Evolutionary conservation across 2,797 vertebrate genomes (phyloP), one percentile per base, ranked within the genome.

Genomic region (Urocyon cinereoargenteus): DNA sequence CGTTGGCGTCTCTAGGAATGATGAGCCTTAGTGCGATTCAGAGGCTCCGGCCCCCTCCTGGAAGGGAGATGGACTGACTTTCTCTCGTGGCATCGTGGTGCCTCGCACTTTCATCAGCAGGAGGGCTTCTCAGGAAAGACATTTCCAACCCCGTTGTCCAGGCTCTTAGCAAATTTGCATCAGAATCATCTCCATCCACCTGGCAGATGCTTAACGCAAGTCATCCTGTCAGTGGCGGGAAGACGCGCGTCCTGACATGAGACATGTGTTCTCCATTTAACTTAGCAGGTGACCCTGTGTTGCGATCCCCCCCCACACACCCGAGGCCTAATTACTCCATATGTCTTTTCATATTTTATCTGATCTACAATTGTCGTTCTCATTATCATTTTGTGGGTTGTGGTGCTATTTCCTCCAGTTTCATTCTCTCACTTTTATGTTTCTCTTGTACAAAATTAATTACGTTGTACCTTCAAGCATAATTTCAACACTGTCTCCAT

Each of bases 361-460:
- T 98, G 96, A 98, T 98, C 98, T 98, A 84, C 97, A 97, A 89
- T 96, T 98, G 98, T 97, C 96, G 97, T 98, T 98, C 98, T 98
- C 98, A 97, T 98, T 97, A 98, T 97, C 97, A 96, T 98, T 98
- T 98, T 97, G 98, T 94, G 97, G 98, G 94, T 95, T 97, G 79
- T 95, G 96, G 96, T 94, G 95, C 98, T 82, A 86, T 97, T 98
- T 99, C 98, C 98, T 98, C 98, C 64, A 22, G 90, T 98, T 98
- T 98, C 98, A 92, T 97, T 98, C 97, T 97, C 64, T 73, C 96
- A 90, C 98, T 98, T 98, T 98, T 97, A 98, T 98, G 98, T 98
- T 98, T 98, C 95, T 3, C 98, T 98, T 98, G 98, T 98, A 98
- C 98, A 98, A 99, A 99, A 99, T 99, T 99, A 99, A 99, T 99